Base-by-base conservation (phyloP, 2,797 vertebrate species). In the Lophius americanus region DNA sequence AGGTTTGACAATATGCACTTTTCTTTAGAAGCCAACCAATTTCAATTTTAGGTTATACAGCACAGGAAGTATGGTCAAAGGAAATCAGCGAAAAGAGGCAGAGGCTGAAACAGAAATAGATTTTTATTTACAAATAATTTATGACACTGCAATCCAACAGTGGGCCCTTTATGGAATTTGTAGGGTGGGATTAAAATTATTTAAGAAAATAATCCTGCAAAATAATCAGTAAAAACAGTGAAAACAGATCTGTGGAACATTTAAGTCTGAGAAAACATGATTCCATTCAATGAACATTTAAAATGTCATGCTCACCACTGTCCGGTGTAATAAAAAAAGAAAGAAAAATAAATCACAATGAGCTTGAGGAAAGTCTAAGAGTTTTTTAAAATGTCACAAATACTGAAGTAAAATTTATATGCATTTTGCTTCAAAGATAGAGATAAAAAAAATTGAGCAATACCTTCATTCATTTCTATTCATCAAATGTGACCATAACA, bases 1-100 rank as follows among this genome's bases (percentile, higher is more conserved):
- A 51, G 7, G 32, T 75, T 80, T 74, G 51, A 43, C 58, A 81
- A 86, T 84, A 86, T 75, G 80, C 69, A 53, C 1, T 14, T 64
- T 66, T 86, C 75, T 81, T 84, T 60, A 12, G 41, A 86, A 65
- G 56, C 56, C 79, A 68, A 62, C 9, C 7, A 5, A 33, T 35
- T 51, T 46, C 32, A 35, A 3, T 63, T 23, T 41, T 42, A n/a
- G 14, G 4, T 55, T 37, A 69, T 10, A 63, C 48, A 69, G 33
- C 35, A 64, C 51, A 74, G 38, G 36, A 63, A 66, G 65, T 56
- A 49, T 52, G 6, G 68, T 66, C 8, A 12, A 35, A 32, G 35
- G 11, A 42, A 42, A 23, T 23, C 9, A 5, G 43, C 4, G 3
- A 14, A 60, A 56, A 32, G 51, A 43, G 3, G 6, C 12, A n/a